These are phyloP conservation scores for Melanotaenia trifasciata DNA, from an alignment of 2,797 vertebrate genomes.

Conservation along the genomic window DNA sequence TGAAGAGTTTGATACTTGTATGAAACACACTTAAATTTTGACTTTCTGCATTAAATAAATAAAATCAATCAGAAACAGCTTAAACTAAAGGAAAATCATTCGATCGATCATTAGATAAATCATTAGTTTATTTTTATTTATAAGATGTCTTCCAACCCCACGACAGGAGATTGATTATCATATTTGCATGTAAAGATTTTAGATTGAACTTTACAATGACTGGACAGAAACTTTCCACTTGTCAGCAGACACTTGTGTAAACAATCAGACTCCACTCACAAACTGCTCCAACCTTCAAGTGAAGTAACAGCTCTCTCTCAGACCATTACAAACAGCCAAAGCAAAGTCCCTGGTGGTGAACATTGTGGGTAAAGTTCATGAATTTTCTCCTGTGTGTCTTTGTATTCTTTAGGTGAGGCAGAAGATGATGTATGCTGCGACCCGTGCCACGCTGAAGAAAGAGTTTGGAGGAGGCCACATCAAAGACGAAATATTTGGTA, in stretches of 20 bases:
- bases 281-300: not conserved
- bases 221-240: not conserved
- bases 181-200: too few relatives aligned
- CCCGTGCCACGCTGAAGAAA: slow-evolving; percentile 97
- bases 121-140: not conserved
- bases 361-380: not conserved
- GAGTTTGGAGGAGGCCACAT: slow-evolving; percentile 97
- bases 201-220: too few relatives aligned
- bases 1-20: not conserved
- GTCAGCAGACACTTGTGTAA: not conserved
- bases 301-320: not conserved
- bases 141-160: not conserved
- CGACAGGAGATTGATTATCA: too few relatives aligned
- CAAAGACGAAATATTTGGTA: slow-evolving; percentile 96
- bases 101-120: too few relatives aligned
- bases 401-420: slow-evolving; percentile 88
- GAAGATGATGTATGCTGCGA: slow-evolving; percentile 99
- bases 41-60: not conserved
- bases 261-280: not conserved
- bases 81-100: not conserved
- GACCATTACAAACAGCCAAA: not conserved
- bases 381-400: slow-evolving; percentile 14
- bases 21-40: not conserved
- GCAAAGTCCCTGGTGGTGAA: not conserved
- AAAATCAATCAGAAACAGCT: not conserved